Conservation (phyloP, 2,113 vertebrate genomes). For the Sceloporus undulatus region DNA sequence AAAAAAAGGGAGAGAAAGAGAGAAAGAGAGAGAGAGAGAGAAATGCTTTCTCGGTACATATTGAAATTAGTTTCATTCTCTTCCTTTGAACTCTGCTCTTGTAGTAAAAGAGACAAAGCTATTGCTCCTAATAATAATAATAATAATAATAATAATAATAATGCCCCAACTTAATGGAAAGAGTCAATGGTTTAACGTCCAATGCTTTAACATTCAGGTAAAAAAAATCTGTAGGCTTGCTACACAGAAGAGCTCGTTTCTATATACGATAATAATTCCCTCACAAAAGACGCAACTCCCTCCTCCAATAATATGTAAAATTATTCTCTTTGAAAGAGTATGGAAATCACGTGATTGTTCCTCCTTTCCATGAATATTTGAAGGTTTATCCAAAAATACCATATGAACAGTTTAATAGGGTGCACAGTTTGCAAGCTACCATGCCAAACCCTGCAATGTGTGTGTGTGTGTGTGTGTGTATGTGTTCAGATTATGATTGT, state of each 20-base stretch:
- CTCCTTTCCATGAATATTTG: neutral
- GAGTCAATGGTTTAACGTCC: conserved; percentile 7
- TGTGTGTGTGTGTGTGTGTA: no score
- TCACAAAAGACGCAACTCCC: neutral
- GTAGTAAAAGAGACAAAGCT: conserved; percentile 49
- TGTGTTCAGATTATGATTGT: neutral
- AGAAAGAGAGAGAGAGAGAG: conserved; percentile 35
- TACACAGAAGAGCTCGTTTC: neutral
- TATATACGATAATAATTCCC: neutral
- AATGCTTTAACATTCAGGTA: neutral
- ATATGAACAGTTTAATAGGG: neutral
- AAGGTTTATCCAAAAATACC: neutral
- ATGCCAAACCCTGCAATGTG: neutral
- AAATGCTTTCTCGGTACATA: conserved; percentile 62
- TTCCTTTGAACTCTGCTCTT: conserved; percentile 49
- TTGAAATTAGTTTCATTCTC: conserved; percentile 70
- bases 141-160: neutral
- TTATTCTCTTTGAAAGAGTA: neutral
- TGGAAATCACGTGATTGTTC: neutral
- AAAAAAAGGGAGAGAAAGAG: no score
- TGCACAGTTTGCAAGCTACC: neutral
- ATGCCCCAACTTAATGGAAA: neutral
- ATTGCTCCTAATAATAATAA: conserved; percentile 38
- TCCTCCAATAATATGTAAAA: neutral
- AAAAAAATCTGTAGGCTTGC: neutral